Conservation (phyloP, 2,888 invertebrate species). For the Tanytarsus gracilentus region DNA sequence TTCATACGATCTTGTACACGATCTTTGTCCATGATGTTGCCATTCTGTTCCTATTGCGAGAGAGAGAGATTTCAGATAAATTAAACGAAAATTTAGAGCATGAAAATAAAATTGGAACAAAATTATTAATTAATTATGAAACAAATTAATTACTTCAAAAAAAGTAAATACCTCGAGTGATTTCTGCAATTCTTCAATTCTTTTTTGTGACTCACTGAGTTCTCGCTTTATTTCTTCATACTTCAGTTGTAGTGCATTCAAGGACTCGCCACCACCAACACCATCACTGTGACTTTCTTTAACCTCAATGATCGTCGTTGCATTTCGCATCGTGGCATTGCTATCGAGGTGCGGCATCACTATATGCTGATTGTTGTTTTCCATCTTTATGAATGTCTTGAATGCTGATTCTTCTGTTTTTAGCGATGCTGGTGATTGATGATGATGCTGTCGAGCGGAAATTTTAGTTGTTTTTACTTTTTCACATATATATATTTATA, state of each 20-base stretch:
- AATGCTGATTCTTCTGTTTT: constrained; percentile 18
- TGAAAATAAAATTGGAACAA: neutral
- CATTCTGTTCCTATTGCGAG: constrained; percentile 19
- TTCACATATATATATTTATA: neutral
- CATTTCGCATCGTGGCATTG: constrained; percentile 9
- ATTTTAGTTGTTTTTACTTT: constrained; percentile 3
- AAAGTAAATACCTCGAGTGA: constrained; percentile 18
- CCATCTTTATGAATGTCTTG: constrained; percentile 24
- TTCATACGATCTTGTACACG: constrained; percentile 38
- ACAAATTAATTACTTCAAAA: neutral
- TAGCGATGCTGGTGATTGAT: no score
- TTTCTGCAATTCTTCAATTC: constrained; percentile 18
- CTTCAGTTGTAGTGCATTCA: constrained; percentile 10
- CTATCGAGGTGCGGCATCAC: constrained; percentile 19
- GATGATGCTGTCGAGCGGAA: constrained; percentile 10
- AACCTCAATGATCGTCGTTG: constrained; percentile 25
- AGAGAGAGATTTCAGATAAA: neutral
- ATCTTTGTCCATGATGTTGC: constrained; percentile 18
- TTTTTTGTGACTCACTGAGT: constrained; percentile 13
- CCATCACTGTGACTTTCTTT: constrained; percentile 16
- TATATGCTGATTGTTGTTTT: constrained; percentile 1
- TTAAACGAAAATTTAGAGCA: neutral
- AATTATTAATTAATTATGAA: neutral
- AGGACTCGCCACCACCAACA: constrained; percentile 3
- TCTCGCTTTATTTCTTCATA: constrained; percentile 12